These are phyloP conservation scores for Nesometra sesokonis DNA, from an alignment of 35 echinoderm and acorn worm genomes.

Conservation along the genomic window DNA sequence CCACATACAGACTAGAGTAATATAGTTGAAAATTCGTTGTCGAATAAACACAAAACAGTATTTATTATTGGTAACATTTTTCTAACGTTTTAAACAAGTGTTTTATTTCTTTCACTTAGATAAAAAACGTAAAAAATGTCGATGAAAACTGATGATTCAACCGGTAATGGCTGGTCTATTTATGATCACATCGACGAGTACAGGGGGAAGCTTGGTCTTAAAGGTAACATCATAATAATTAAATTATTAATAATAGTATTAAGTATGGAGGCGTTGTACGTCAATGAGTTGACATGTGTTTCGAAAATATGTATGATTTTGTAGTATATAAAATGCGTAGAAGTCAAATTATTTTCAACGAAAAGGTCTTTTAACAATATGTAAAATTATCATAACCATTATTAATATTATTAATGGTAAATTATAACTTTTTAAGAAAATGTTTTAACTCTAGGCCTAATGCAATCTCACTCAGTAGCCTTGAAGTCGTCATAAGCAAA, in stretches of 20 bases:
- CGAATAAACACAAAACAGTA: too few species aligned
- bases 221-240: conserved; percentile 51
- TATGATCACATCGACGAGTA: conserved; percentile 98
- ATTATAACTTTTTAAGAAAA: background rate
- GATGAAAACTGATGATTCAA: background rate
- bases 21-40: too few species aligned
- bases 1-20: too few species aligned
- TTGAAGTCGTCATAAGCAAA: too few species aligned
- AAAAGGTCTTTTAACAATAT: background rate
- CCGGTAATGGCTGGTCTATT: conserved; percentile 64
- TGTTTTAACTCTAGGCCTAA: background rate
- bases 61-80: too few species aligned
- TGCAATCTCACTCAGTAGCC: too few species aligned
- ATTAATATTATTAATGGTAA: background rate
- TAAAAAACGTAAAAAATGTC: background rate
- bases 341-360: too few species aligned
- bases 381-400: background rate
- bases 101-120: too few species aligned
- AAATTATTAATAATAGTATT: background rate
- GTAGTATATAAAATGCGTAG: too few species aligned
- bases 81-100: too few species aligned
- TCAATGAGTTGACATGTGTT: background rate
- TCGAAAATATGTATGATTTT: too few species aligned
- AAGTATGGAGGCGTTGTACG: background rate
- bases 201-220: conserved; percentile 75